A percentile compares a stretch with the other conserved stretches of the same genome.
Evolutionary conservation across 2,888 invertebrate genomes (phyloP).

Genomic region (Cerceris ruficornis): DNA sequence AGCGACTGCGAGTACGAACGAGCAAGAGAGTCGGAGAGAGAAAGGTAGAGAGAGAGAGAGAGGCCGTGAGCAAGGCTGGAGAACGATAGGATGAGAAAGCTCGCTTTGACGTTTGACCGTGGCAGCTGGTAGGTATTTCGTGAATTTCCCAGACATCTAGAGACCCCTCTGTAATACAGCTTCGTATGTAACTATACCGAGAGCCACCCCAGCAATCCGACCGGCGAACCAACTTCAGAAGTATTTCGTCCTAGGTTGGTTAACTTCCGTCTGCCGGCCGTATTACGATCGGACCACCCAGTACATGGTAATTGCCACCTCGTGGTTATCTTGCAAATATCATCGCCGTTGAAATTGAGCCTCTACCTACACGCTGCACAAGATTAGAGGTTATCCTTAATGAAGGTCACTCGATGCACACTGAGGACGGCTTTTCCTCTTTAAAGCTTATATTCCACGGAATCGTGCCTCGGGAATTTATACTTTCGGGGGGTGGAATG

Average conservation of each 20-base stretch:
- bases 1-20: not conserved
- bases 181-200: slow-evolving; percentile 41
- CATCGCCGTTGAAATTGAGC: slow-evolving; percentile 39
- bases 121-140: slow-evolving; percentile 56
- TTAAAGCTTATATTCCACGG: slow-evolving; percentile 11
- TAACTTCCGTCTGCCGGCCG: slow-evolving; percentile 29
- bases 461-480: not conserved
- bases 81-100: slow-evolving; percentile 37
- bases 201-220: slow-evolving; percentile 19
- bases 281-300: slow-evolving; percentile 32
- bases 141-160: slow-evolving; percentile 57
- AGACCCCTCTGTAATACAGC: slow-evolving; percentile 52
- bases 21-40: not conserved
- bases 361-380: slow-evolving; percentile 8
- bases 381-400: slow-evolving; percentile 47
- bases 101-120: slow-evolving; percentile 62
- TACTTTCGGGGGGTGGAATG: not conserved
- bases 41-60: not conserved
- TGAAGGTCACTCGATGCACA: slow-evolving; percentile 32
- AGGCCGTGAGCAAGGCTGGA: not conserved
- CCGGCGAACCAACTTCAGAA: slow-evolving; percentile 45
- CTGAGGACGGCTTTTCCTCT: not conserved
- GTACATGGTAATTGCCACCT: slow-evolving; percentile 55
- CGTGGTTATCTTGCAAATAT: slow-evolving; percentile 49
- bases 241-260: slow-evolving; percentile 51